Base-by-base conservation (phyloP, 2,113 vertebrate genomes). In the Heterocephalus glaber region DNA sequence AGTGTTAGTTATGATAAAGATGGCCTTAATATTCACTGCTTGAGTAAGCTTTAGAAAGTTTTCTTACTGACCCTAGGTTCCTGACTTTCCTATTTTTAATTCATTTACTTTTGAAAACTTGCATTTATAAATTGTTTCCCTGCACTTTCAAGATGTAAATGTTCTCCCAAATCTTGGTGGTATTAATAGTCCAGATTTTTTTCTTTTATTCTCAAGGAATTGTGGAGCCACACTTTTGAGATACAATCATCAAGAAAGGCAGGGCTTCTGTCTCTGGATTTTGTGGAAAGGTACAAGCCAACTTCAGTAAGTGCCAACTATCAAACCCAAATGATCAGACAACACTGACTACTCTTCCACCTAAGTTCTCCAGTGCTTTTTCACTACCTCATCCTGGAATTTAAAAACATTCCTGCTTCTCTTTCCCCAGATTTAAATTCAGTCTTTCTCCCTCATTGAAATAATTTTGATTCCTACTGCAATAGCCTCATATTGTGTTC, bases 81-180 rank as follows among this genome's bases (percentile, higher is more conserved):
- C 33, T 38, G 1, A 56, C 7, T 52, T 68, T 20, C 26, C 1
- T 91, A 77, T 83, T 56, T 47, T 72, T 41, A 81, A 19, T 70
- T 17, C 1, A 85, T 74, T 95, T 92, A 81, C n/a, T 70, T 80
- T 89, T 19, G 56, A 52, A 94, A 90, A 65, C 11, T 80, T 89
- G 35, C 24, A 77, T 7, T 0, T 87, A 9, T 74, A 56, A 47
- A 63, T 86, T 72, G 9, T 93, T 86, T 76, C 54, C 72, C 30
- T 79, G 26, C 14, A 35, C 1, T 7, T 68, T 79, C 19, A 19
- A 26, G 61, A 65, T n/a, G 16, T 41, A 65, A 65, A 5, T 56
- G 47, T 72, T 92, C 30, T 79, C 20, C 6, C 6, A 61, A 26
- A 5, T 87, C 76, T 61, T 41, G 12, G 10, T 77, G 58, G 4